These are phyloP conservation scores for Thalassoma bifasciatum DNA, from an alignment of 2,113 vertebrate species.

Conservation along the genomic window DNA sequence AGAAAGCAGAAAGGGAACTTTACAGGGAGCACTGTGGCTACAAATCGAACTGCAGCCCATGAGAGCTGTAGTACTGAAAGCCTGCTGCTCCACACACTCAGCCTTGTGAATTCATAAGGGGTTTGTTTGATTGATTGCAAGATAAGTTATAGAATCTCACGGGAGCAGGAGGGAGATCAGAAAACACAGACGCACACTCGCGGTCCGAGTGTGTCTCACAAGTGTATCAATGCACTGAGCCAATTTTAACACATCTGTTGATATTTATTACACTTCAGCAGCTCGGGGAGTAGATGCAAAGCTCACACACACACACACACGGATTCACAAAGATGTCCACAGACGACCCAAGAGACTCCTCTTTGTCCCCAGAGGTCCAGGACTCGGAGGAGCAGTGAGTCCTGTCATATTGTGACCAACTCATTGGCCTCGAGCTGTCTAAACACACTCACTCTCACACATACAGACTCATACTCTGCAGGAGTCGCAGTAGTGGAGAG, in stretches of 20 bases:
- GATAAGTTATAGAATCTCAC: slow-evolving; percentile 33
- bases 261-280: slow-evolving; percentile 55
- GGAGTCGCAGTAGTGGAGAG: slow-evolving; percentile 56
- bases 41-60: slow-evolving; percentile 30
- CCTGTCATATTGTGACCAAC: slow-evolving; percentile 64
- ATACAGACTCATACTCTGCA: slow-evolving; percentile 41
- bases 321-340: slow-evolving; percentile 27
- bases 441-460: slow-evolving; percentile 52
- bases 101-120: slow-evolving; percentile 18
- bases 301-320: slow-evolving; percentile 13
- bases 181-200: slow-evolving; percentile 29
- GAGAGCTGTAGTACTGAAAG: slow-evolving; percentile 18
- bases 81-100: slow-evolving; percentile 31
- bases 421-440: slow-evolving; percentile 67
- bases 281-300: neutral
- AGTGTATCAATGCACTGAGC: slow-evolving; percentile 32
- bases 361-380: slow-evolving; percentile 50
- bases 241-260: slow-evolving; percentile 61
- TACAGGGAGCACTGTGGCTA: slow-evolving; percentile 7
- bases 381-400: slow-evolving; percentile 57
- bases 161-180: slow-evolving; percentile 1
- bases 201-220: slow-evolving; percentile 33
- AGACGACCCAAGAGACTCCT: slow-evolving; percentile 17
- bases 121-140: slow-evolving; percentile 45
- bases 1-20: neutral